Evolutionary conservation across 2,888 invertebrate genomes (phyloP), one percentile per base, ranked within the genome.

Genomic region (Bibio marci): DNA sequence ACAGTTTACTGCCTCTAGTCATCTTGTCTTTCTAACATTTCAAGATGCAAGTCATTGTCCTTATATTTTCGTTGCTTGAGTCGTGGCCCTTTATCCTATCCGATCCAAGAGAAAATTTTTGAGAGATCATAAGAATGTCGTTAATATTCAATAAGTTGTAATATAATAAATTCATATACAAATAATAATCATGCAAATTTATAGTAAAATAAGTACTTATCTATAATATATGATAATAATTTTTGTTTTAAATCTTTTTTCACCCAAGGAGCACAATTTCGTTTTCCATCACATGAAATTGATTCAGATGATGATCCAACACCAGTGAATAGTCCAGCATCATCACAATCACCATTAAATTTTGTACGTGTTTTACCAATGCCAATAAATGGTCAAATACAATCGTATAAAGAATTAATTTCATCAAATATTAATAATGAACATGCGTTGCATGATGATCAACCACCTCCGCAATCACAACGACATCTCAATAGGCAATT

Each of bases 231-330:
- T 32, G 22, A 28, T 22, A 28, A 30, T 7, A 28, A 17, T 25
- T 28, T 27, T 12, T 14, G n/a, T 10, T 18, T 35, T 35, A 11
- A 7, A 30, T 30, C 28, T 28, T 11, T 7, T n/a, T n/a, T 28
- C 12, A 4, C 10, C n/a, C 5, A 8, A 47, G 53, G 53, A 13
- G 30, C 35, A 13, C 48, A 66, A 30, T 69, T 67, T 48, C 58
- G 69, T 47, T 65, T 70, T 56, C 64, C 68, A 41, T 64, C 70
- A 57, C 64, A 71, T 43, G 49, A 49, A 43, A 59, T 61, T 42
- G 75, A 75, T 50, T 74, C 75, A 0, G 76, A 76, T 47, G 75
- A 75, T 47, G 74, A 74, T 47, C 67, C 66, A 41, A 64, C 67
- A 4, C 41, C 41, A 10, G 17, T 40, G 17, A 44, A 45, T 39